A percentile compares a stretch with the other conserved stretches of the same genome.
These are phyloP conservation scores for Ciconia maguari DNA, from an alignment of 2,113 vertebrate species.

Conservation along the genomic window DNA sequence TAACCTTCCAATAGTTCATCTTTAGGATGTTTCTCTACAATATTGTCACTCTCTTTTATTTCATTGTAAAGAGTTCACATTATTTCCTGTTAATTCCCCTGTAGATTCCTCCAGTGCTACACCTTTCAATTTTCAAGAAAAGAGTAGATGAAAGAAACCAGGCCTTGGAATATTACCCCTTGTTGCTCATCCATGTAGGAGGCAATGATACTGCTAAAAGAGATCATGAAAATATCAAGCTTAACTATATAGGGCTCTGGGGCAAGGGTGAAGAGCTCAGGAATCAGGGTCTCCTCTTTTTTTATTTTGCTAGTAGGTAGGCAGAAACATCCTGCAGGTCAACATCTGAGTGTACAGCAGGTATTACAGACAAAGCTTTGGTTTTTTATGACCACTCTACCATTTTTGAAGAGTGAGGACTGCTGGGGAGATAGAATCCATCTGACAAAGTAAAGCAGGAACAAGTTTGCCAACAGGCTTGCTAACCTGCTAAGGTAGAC, in stretches of 20 bases:
- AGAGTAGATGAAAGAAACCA: not conserved
- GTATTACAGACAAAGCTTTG: not conserved
- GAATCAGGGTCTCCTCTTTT: not conserved
- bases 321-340: not conserved
- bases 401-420: not conserved
- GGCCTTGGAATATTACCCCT: not conserved
- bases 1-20: not conserved
- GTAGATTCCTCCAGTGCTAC: not conserved
- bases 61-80: not conserved
- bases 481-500: not conserved
- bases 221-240: not conserved
- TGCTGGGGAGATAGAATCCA: not conserved
- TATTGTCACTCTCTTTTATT: not conserved
- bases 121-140: not conserved
- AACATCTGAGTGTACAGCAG: not conserved
- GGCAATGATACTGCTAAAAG: not conserved
- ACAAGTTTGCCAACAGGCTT: not conserved
- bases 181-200: not conserved
- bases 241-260: not conserved
- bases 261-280: not conserved
- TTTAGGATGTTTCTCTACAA: not conserved
- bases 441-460: not conserved
- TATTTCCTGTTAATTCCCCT: not conserved
- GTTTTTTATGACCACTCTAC: not conserved
- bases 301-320: not conserved